Conservation (phyloP, 2,888 invertebrate genomes). For the Scrobipalpa atriplicella region DNA sequence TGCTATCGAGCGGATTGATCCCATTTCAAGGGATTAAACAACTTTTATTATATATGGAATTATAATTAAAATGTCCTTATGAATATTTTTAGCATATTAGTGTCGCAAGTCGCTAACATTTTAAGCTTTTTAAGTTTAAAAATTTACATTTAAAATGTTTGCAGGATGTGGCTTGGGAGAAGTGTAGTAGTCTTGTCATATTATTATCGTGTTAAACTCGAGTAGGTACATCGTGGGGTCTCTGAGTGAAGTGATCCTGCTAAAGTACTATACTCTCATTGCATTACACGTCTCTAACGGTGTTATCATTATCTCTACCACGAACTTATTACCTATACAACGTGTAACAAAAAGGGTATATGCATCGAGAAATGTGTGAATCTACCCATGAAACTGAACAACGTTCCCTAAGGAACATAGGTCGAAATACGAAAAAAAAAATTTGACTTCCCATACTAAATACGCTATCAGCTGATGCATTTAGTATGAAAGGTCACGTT, state of each 20-base stretch:
- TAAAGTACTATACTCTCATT: neutral
- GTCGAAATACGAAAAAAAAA: too few relatives aligned
- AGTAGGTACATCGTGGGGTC: neutral
- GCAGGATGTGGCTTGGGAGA: conserved; percentile 24
- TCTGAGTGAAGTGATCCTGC: neutral
- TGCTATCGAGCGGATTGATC: conserved; percentile 47
- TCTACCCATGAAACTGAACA: too few relatives aligned
- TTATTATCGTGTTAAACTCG: conserved; percentile 26
- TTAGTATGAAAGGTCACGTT: too few relatives aligned
- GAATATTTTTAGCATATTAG: conserved; percentile 52
- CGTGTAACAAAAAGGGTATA: too few relatives aligned
- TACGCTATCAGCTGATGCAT: too few relatives aligned
- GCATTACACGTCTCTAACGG: too few relatives aligned
- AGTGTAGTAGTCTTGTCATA: conserved; percentile 29
- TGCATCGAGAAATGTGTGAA: too few relatives aligned
- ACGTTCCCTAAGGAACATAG: too few relatives aligned
- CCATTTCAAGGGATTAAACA: conserved; percentile 57
- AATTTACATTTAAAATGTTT: conserved; percentile 35
- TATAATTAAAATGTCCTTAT: conserved; percentile 69
- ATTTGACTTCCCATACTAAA: too few relatives aligned
- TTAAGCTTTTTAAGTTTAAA: conserved; percentile 33
- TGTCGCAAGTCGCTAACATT: conserved; percentile 43
- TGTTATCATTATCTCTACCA: too few relatives aligned
- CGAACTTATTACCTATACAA: too few relatives aligned
- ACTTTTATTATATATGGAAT: conserved; percentile 55